Conservation (phyloP, 2,797 vertebrate species). For the Balearica regulorum region DNA sequence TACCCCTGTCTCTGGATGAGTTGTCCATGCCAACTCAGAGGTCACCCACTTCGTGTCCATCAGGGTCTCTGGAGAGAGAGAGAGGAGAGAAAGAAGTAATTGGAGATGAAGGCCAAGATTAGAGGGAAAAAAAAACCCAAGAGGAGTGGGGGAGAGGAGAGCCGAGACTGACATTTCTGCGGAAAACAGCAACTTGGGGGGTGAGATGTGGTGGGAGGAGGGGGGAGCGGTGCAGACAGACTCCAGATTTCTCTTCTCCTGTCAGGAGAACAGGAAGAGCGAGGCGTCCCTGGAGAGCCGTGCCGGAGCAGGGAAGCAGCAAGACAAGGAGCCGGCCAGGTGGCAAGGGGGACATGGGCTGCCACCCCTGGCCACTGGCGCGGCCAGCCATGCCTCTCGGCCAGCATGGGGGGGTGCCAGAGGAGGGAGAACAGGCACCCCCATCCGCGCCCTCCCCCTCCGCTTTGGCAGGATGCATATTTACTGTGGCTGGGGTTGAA, state of each 20-base stretch:
- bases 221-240: constrained; percentile 12
- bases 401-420: background rate
- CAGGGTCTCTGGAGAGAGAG: constrained; percentile 86
- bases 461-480: background rate
- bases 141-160: constrained; percentile 15
- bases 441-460: background rate
- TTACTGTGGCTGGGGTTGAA: constrained; percentile 56
- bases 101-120: constrained; percentile 39
- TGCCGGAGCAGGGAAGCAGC: background rate
- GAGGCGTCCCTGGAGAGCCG: background rate
- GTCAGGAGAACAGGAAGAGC: constrained; percentile 56
- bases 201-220: constrained; percentile 24
- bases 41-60: constrained; percentile 99
- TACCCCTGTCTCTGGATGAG: constrained; percentile 95
- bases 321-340: background rate
- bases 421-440: background rate
- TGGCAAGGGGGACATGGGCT: background rate
- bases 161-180: constrained; percentile 31
- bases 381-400: background rate
- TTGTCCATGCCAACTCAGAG: constrained; percentile 94
- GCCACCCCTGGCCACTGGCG: background rate
- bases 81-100: constrained; percentile 38
- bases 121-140: background rate
- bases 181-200: constrained; percentile 52
- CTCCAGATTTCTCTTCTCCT: constrained; percentile 48